Evolutionary conservation across 2,888 invertebrate species (phyloP).

Genomic region (Agriopis marginaria): DNA sequence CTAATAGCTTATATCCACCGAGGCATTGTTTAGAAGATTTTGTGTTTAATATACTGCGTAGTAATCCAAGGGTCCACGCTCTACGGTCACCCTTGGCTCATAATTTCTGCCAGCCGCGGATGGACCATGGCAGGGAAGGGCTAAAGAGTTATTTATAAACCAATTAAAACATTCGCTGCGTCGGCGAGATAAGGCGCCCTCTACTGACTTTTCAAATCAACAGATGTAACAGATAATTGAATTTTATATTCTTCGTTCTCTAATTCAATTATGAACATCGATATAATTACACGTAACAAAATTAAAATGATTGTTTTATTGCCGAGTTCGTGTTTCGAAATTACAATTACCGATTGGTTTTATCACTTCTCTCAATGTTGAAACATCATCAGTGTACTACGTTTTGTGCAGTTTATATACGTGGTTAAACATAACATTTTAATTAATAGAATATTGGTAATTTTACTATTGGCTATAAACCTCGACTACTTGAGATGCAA

Average conservation of each 20-base stretch:
- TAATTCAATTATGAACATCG: conserved; percentile 31
- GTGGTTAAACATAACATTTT: neutral
- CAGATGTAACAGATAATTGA: conserved; percentile 38
- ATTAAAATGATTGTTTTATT: conserved; percentile 25
- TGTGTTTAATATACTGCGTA: conserved; percentile 60
- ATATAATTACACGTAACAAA: conserved; percentile 20
- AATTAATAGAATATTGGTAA: neutral
- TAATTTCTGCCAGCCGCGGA: conserved; percentile 61
- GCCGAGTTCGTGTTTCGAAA: conserved; percentile 14
- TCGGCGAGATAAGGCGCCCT: conserved; percentile 61
- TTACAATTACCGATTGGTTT: conserved; percentile 20
- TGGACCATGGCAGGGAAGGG: conserved; percentile 64
- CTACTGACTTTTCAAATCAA: conserved; percentile 27
- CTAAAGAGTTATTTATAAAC: conserved; percentile 83
- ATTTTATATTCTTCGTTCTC: conserved; percentile 35
- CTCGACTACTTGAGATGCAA: neutral
- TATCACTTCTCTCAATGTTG: conserved; percentile 1
- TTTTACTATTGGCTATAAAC: neutral
- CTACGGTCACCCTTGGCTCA: conserved; percentile 66
- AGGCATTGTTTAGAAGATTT: conserved; percentile 70
- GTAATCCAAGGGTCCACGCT: conserved; percentile 52
- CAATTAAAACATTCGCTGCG: conserved; percentile 80
- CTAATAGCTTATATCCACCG: conserved; percentile 52
- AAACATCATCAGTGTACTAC: conserved; percentile 2
- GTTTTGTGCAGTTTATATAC: neutral